A percentile compares a stretch with the other conserved stretches of the same genome.
phyloP scores from a whole-genome alignment of 2,797 vertebrate genomes.

The Schizopygopsis pylzovi region DNA sequence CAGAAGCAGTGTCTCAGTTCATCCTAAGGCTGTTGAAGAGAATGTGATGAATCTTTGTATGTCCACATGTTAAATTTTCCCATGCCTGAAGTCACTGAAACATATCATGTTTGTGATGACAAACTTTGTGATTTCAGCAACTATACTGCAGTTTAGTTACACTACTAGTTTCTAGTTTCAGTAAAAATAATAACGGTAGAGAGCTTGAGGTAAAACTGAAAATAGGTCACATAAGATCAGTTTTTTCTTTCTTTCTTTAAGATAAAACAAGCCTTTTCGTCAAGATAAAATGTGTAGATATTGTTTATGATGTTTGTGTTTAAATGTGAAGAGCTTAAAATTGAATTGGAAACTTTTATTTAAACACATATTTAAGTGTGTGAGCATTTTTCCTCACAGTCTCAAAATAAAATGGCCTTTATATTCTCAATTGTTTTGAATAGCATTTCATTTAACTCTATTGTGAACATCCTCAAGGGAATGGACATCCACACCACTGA shows the following conservation, averaged over 20 bases:
- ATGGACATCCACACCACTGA: not conserved
- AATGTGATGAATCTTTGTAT: not conserved
- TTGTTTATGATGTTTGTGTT: not conserved
- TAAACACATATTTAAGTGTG: not conserved
- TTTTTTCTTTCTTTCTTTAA: not conserved
- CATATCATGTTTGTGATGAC: slow-evolving; percentile 21
- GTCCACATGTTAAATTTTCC: not conserved
- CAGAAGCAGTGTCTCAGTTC: not conserved
- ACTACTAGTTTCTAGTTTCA: slow-evolving; percentile 5
- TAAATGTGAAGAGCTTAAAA: not conserved
- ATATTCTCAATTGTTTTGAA: slow-evolving; percentile 10
- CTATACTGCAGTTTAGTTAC: not conserved
- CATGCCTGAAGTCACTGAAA: not conserved
- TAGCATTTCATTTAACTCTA: not conserved
- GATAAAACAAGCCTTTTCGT: not conserved
- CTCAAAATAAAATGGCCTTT: not conserved
- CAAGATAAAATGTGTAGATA: not conserved
- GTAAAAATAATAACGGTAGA: not conserved
- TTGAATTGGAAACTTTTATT: not conserved
- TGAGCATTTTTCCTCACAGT: not conserved
- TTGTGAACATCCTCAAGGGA: not conserved
- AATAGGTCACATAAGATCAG: slow-evolving; percentile 10
- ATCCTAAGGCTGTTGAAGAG: not conserved
- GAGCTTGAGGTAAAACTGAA: slow-evolving; percentile 17
- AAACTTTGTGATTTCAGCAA: slow-evolving; percentile 6